A percentile compares a stretch with the other conserved stretches of the same genome.
phyloP scores from a whole-genome alignment of 2,888 invertebrate genomes.

The Tanytarsus gracilentus region DNA sequence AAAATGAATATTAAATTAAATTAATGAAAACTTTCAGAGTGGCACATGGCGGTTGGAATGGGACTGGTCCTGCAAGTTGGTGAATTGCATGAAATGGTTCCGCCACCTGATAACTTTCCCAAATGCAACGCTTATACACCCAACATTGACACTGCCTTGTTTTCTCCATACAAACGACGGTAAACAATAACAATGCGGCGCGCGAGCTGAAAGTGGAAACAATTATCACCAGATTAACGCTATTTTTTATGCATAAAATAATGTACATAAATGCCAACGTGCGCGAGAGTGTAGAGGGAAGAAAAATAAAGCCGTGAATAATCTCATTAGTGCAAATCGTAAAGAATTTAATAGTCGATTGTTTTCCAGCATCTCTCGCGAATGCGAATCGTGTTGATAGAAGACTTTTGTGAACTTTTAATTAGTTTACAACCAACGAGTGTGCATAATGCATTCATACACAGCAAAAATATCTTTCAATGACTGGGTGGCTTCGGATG shows the following conservation, averaged over 20 bases:
- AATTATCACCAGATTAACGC: not conserved
- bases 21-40: not conserved
- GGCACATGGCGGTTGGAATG: conserved; percentile 36
- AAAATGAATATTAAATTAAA: not conserved
- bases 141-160: not conserved
- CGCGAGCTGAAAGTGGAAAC: not conserved
- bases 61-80: conserved; percentile 41
- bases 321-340: not conserved
- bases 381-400: too few species aligned
- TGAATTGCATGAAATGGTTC: conserved; percentile 52
- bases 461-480: too few species aligned
- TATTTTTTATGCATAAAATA: not conserved
- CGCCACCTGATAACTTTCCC: conserved; percentile 63
- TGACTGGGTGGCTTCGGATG: not conserved
- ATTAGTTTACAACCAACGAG: conserved; percentile 5
- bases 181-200: not conserved
- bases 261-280: not conserved
- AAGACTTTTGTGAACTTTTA: conserved; percentile 1
- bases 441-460: too few species aligned
- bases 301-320: not conserved
- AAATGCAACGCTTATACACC: conserved; percentile 63
- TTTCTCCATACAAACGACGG: not conserved
- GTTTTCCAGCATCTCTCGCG: conserved; percentile 4
- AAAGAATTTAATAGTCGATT: not conserved
- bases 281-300: too few species aligned